phyloP scores from a whole-genome alignment of 2,113 vertebrate genomes.

The Labeo rohita region DNA sequence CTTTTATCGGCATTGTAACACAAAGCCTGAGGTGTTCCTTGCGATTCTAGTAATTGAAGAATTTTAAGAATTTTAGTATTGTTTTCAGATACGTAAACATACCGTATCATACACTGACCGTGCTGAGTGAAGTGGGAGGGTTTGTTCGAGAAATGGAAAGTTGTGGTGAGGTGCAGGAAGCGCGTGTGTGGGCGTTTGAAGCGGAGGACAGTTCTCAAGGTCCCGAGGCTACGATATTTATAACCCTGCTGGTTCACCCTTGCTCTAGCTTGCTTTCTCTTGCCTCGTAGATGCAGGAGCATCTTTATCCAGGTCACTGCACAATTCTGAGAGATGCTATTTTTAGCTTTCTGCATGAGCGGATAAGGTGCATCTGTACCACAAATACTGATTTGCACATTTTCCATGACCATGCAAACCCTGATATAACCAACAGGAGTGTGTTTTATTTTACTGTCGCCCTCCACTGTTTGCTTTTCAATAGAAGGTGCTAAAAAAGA shows the following conservation, averaged over 20 bases:
- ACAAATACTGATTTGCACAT: background rate
- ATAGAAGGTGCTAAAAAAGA: background rate
- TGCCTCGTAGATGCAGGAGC: constrained; percentile 46
- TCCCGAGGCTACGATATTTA: constrained; percentile 69
- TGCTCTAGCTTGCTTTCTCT: constrained; percentile 52
- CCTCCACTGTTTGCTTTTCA: background rate
- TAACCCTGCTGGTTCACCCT: constrained; percentile 63
- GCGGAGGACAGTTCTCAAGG: constrained; percentile 65
- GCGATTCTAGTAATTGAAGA: background rate
- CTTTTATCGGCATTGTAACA: background rate
- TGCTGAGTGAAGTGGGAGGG: background rate
- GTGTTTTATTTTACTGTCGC: background rate
- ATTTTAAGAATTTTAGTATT: background rate
- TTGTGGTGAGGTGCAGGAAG: constrained; percentile 74
- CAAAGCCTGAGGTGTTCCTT: background rate
- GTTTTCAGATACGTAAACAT: background rate
- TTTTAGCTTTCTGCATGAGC: background rate
- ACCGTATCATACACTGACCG: background rate
- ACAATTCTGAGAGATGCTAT: constrained; percentile 28
- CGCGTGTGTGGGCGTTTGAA: constrained; percentile 68
- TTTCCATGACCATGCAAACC: background rate
- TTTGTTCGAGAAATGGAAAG: constrained; percentile 69
- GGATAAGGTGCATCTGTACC: background rate
- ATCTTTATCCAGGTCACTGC: constrained; percentile 48
- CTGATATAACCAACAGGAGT: background rate